Evolutionary conservation across 2,888 invertebrate genomes (phyloP).

Genomic region (Strigamia transsilvanica): DNA sequence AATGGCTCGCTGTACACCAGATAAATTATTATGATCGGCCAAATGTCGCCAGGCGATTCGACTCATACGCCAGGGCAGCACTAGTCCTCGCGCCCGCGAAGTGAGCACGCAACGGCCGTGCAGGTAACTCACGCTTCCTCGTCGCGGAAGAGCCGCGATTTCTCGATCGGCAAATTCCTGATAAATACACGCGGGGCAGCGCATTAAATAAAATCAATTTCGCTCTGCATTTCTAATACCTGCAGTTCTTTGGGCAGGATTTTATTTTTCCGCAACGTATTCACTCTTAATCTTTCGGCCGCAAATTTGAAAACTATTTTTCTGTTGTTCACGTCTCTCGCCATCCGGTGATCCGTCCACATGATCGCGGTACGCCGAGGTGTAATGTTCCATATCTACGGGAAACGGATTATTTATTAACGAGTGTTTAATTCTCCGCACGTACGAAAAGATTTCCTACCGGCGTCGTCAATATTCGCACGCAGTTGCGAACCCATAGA

Average conservation of each 20-base stretch:
- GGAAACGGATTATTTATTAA: no score
- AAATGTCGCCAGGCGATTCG: constrained; percentile 89
- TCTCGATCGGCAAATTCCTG: constrained; percentile 80
- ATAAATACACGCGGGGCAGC: constrained; percentile 16
- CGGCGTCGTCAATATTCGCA: no score
- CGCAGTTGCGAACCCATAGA: not conserved
- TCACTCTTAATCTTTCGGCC: constrained; percentile 79
- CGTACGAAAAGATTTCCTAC: no score
- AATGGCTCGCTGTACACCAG: constrained; percentile 92
- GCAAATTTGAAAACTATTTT: constrained; percentile 78
- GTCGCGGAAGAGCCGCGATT: constrained; percentile 79
- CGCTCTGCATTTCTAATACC: constrained; percentile 62
- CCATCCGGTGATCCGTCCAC: constrained; percentile 85
- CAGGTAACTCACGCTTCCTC: constrained; percentile 73
- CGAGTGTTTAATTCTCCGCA: no score
- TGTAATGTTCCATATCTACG: not conserved
- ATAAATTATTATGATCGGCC: constrained; percentile 91
- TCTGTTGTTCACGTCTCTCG: constrained; percentile 84
- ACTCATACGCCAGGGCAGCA: constrained; percentile 84
- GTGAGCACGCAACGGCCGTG: constrained; percentile 86
- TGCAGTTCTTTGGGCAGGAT: constrained; percentile 80
- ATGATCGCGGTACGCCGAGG: not conserved
- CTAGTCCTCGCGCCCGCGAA: constrained; percentile 82
- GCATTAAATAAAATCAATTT: no score
- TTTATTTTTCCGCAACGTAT: constrained; percentile 83